Evolutionary conservation across 2,797 vertebrate genomes (phyloP).

Genomic region (Takifugu ocellatus): DNA sequence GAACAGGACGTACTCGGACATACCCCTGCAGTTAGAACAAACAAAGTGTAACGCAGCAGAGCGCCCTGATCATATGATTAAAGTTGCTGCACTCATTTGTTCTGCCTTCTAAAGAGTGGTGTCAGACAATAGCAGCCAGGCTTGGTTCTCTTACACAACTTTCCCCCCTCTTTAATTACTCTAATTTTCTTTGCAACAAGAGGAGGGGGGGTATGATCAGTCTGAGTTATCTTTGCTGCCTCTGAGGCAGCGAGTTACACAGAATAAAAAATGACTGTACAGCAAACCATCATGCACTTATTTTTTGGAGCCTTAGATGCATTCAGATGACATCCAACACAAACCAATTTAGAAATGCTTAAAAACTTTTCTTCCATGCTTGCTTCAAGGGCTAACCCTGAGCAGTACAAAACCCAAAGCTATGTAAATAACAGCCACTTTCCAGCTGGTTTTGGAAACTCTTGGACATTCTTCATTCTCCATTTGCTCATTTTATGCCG

Average conservation of each 20-base stretch:
- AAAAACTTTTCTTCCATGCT: neutral
- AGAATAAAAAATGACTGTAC: neutral
- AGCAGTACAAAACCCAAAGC: neutral
- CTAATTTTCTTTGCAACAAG: neutral
- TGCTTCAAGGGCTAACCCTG: neutral
- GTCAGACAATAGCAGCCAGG: conserved; percentile 21
- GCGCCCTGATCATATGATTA: conserved; percentile 39
- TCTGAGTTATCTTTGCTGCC: neutral
- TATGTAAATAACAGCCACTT: neutral
- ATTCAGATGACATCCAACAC: too few species aligned
- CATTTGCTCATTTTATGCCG: neutral
- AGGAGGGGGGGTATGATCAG: neutral
- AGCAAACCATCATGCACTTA: neutral
- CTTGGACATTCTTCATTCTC: conserved; percentile 1
- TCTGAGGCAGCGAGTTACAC: neutral
- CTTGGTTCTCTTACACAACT: conserved; percentile 8
- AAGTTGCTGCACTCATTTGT: conserved; percentile 35
- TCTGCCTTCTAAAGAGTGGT: conserved; percentile 35
- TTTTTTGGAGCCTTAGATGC: neutral
- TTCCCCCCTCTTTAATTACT: neutral
- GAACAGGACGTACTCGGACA: conserved; percentile 63
- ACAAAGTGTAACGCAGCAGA: conserved; percentile 27
- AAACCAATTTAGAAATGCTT: neutral
- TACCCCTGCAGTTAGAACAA: conserved; percentile 32
- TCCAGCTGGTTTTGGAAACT: neutral